Evolutionary conservation across 2,113 vertebrate species (phyloP).

Genomic region (Pelobates fuscus): DNA sequence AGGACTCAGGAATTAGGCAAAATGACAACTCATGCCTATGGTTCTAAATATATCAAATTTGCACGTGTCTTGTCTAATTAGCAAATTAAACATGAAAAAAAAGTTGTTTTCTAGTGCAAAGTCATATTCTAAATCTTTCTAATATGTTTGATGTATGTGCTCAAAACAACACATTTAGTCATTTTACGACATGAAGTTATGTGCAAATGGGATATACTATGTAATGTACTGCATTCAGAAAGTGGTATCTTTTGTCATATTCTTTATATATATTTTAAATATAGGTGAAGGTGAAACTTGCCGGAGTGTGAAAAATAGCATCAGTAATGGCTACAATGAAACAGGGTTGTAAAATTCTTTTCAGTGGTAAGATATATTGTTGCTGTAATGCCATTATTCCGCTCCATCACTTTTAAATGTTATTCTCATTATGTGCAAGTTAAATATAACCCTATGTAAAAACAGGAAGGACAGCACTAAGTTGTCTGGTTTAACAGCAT

Average conservation of each 20-base stretch:
- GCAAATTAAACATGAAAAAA: too few relatives aligned
- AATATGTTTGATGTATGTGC: too few relatives aligned
- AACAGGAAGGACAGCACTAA: conserved; percentile 80
- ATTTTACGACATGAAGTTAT: too few relatives aligned
- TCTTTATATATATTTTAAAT: conserved; percentile 61
- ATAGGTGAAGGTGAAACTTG: conserved; percentile 80
- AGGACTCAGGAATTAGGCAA: too few relatives aligned
- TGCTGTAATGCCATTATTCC: conserved; percentile 80
- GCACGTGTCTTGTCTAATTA: too few relatives aligned
- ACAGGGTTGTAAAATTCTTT: conserved; percentile 75
- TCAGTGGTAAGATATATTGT: conserved; percentile 82
- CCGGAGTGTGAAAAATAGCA: conserved; percentile 78
- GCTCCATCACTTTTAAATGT: conserved; percentile 86
- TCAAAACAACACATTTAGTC: too few relatives aligned
- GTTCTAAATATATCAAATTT: too few relatives aligned
- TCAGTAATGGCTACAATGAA: conserved; percentile 73
- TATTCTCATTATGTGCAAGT: conserved; percentile 84
- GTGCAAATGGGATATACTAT: neutral
- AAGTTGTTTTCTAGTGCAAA: too few relatives aligned
- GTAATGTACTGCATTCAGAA: conserved; percentile 25
- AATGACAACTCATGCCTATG: too few relatives aligned
- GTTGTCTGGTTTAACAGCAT: conserved; percentile 79
- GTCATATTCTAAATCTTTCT: too few relatives aligned
- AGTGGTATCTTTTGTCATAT: conserved; percentile 61
- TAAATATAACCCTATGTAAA: conserved; percentile 85